Conservation (phyloP, 2,797 vertebrate species). For the Sphenodon punctatus region DNA sequence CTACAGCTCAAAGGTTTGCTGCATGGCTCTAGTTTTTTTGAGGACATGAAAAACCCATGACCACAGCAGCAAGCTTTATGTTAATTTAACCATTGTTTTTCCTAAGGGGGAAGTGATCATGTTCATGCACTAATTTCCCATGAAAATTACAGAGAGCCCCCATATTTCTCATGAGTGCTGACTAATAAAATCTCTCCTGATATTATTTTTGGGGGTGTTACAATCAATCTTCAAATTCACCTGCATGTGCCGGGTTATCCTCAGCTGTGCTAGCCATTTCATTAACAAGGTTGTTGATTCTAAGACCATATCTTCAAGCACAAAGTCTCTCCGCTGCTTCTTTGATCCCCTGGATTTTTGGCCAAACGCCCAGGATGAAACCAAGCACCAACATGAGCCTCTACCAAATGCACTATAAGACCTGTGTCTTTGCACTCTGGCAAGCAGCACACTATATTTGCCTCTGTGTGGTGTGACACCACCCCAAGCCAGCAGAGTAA, state of each 20-base stretch:
- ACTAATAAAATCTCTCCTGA: neutral
- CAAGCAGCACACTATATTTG: too few relatives aligned
- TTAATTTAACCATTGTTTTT: neutral
- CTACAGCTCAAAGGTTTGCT: too few relatives aligned
- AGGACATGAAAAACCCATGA: neutral
- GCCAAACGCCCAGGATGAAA: too few relatives aligned
- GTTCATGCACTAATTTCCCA: neutral
- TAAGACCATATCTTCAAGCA: neutral
- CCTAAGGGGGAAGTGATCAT: neutral
- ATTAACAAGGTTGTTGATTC: neutral
- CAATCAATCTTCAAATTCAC: rapidly evolving
- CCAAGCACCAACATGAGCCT: too few relatives aligned
- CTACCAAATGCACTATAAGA: too few relatives aligned
- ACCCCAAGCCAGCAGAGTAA: too few relatives aligned
- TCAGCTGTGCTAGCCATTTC: neutral
- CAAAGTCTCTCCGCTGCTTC: rapidly evolving
- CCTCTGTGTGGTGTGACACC: too few relatives aligned
- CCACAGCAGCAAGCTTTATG: neutral
- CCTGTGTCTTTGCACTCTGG: too few relatives aligned
- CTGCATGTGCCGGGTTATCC: neutral
- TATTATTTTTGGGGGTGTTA: rapidly evolving
- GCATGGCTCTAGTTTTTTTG: too few relatives aligned
- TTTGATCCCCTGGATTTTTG: neutral
- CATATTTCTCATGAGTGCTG: neutral
- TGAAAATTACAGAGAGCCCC: neutral